Evolutionary conservation across 1,140 invertebrate genomes (phyloP).

Genomic region (Brachionus rotundiformis): DNA sequence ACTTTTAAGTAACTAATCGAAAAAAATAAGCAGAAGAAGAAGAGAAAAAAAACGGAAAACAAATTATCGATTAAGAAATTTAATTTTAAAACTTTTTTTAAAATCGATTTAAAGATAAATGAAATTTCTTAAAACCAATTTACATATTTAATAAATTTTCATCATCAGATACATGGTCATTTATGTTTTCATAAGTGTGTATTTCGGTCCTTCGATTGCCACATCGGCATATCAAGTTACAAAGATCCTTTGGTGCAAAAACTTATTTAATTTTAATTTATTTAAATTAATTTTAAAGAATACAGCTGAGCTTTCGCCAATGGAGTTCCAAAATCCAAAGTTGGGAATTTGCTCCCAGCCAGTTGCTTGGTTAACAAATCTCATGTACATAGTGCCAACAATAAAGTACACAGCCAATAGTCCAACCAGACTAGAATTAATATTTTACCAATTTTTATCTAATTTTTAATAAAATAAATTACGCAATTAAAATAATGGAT

Average conservation of each 20-base stretch:
- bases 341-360: constrained; percentile 50
- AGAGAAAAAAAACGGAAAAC: background rate
- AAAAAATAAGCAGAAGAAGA: too few species aligned
- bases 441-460: background rate
- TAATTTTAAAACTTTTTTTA: background rate
- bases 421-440: background rate
- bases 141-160: constrained; percentile 47
- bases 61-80: constrained; percentile 16
- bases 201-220: constrained; percentile 16
- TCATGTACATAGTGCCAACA: constrained; percentile 39
- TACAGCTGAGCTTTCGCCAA: constrained; percentile 18
- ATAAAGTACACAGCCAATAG: constrained; percentile 30
- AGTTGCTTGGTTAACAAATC: constrained; percentile 31
- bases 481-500: constrained; percentile 44
- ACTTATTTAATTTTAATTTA: background rate
- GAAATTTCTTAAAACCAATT: background rate
- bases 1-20: background rate
- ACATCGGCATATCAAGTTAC: constrained; percentile 24
- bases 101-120: background rate
- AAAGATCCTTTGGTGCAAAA: background rate
- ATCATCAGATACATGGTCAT: constrained; percentile 33
- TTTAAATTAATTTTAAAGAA: background rate
- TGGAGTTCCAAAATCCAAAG: constrained; percentile 35
- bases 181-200: constrained; percentile 47
- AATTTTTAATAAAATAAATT: background rate